These are phyloP conservation scores for Melanotaenia boesemani DNA, from an alignment of 2,797 vertebrate genomes.

Conservation along the genomic window DNA sequence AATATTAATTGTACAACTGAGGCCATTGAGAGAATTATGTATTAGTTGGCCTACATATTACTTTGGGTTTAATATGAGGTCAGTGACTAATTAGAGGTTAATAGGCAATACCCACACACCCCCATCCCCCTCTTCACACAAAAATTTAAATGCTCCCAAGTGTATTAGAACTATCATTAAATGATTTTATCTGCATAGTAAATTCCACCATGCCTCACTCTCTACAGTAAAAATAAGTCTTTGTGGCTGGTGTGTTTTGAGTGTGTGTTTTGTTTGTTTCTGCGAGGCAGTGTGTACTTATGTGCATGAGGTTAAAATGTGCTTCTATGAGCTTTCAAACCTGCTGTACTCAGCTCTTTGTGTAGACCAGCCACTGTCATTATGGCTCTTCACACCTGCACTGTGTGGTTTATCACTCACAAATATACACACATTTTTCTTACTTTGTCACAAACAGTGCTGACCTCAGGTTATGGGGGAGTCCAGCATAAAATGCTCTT, in stretches of 20 bases:
- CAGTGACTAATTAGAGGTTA: slow-evolving; percentile 18
- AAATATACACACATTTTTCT: slow-evolving; percentile 61
- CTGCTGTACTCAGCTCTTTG: slow-evolving; percentile 67
- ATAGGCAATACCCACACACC: background rate
- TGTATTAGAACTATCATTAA: slow-evolving; percentile 20
- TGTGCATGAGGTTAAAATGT: slow-evolving; percentile 32
- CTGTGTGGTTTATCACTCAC: slow-evolving; percentile 47
- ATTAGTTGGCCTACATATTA: background rate
- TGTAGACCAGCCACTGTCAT: slow-evolving; percentile 50
- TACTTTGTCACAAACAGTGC: slow-evolving; percentile 69
- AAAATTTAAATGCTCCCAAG: slow-evolving; percentile 14
- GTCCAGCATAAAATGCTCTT: slow-evolving; percentile 68
- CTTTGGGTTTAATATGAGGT: slow-evolving; percentile 14
- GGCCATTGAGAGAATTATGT: background rate
- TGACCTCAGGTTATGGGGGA: slow-evolving; percentile 74
- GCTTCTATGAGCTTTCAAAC: slow-evolving; percentile 44
- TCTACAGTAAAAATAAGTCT: background rate
- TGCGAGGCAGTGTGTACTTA: background rate
- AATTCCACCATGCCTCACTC: slow-evolving; percentile 16
- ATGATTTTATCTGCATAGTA: background rate
- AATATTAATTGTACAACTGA: slow-evolving; percentile 7
- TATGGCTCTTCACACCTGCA: slow-evolving; percentile 63
- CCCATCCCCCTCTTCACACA: background rate
- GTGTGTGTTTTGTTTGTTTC: background rate
- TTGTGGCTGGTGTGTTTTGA: background rate